Conservation (phyloP, 2,113 vertebrate genomes). For the Gymnobelideus leadbeateri region DNA sequence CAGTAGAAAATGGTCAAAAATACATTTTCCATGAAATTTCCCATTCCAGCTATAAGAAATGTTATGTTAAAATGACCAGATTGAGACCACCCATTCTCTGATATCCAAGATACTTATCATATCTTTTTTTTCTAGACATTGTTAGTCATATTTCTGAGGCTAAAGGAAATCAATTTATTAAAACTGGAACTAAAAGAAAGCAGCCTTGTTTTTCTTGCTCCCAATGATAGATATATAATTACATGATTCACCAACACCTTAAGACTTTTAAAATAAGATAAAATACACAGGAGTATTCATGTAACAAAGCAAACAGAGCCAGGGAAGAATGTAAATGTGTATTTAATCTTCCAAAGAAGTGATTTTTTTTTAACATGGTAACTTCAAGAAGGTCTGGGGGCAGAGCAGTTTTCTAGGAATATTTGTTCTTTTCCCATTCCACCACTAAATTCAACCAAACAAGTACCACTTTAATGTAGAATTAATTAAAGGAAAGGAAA, state of each 20-base stretch:
- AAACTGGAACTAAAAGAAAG: background rate
- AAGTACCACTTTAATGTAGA: background rate
- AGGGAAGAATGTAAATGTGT: background rate
- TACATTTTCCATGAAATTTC: background rate
- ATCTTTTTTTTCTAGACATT: background rate
- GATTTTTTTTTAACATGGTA: background rate
- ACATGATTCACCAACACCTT: accelerated
- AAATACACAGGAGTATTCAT: background rate
- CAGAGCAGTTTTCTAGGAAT: background rate
- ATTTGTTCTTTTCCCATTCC: background rate
- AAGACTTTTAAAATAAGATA: background rate
- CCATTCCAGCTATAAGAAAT: too few species aligned
- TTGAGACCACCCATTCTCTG: accelerated
- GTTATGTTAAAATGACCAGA: background rate
- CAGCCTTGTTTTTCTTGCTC: background rate
- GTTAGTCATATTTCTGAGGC: background rate
- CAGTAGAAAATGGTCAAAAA: background rate
- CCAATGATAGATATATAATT: accelerated
- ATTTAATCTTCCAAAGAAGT: background rate
- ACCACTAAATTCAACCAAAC: background rate
- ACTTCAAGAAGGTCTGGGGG: background rate
- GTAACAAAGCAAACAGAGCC: background rate
- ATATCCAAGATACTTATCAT: background rate
- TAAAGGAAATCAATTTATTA: background rate
- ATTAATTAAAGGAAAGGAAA: background rate